These are phyloP conservation scores for Callionymus lyra DNA, from an alignment of 2,113 vertebrate species.

Conservation along the genomic window DNA sequence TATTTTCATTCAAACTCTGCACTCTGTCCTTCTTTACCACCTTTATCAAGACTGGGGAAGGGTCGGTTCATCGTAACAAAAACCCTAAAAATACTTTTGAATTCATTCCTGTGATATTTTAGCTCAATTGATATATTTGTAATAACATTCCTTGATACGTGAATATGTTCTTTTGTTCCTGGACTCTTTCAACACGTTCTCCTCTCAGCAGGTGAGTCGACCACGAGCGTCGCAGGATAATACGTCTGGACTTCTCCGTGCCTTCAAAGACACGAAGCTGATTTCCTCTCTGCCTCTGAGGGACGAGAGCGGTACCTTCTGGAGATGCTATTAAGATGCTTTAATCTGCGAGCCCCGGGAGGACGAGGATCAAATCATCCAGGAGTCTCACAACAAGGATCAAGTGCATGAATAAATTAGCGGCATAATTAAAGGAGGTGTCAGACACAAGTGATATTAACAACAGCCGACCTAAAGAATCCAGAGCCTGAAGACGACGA, in stretches of 20 bases:
- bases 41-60: too few relatives aligned
- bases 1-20: too few relatives aligned
- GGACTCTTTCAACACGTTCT: too few relatives aligned
- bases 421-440: conserved; percentile 72
- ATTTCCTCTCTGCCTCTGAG: conserved; percentile 13
- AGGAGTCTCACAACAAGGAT: conserved; percentile 68
- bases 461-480: conserved; percentile 48
- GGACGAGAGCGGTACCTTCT: conserved; percentile 49
- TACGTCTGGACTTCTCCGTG: neutral
- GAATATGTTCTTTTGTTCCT: too few relatives aligned
- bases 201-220: too few relatives aligned
- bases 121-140: too few relatives aligned
- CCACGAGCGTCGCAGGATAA: too few relatives aligned
- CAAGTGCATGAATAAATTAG: conserved; percentile 74
- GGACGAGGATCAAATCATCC: conserved; percentile 59
- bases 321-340: conserved; percentile 61
- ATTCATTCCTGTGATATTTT: too few relatives aligned
- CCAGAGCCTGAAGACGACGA: conserved; percentile 47
- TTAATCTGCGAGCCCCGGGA: conserved; percentile 59
- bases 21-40: too few relatives aligned
- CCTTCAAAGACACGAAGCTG: conserved; percentile 27
- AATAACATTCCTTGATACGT: too few relatives aligned
- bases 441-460: conserved; percentile 66
- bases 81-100: too few relatives aligned
- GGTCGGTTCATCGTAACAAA: too few relatives aligned